Conservation (phyloP, 2,113 vertebrate species). For the Myotis yumanensis region DNA sequence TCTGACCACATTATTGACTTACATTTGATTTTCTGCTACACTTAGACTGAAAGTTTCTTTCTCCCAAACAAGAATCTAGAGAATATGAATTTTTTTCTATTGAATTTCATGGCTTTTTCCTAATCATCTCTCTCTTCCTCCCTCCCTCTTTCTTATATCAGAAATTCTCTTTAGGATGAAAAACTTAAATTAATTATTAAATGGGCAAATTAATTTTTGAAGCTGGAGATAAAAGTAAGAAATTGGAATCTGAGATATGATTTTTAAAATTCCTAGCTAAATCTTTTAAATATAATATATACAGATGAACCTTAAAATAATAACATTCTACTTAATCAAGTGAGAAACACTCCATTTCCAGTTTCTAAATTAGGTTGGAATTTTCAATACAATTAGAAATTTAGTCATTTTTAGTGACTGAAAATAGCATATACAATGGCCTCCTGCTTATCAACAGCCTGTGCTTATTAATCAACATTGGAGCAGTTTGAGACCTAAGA, state of each 20-base stretch:
- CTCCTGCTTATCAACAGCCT: not conserved
- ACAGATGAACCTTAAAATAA: not conserved
- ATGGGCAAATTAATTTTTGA: not conserved
- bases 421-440: not conserved
- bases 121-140: too few relatives aligned
- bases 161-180: not conserved
- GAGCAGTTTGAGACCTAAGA: not conserved
- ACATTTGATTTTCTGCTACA: not conserved
- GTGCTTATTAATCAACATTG: not conserved
- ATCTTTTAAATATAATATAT: not conserved
- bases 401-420: not conserved
- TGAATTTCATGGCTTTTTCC: not conserved
- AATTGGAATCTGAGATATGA: not conserved
- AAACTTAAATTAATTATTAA: not conserved
- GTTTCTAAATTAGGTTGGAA: not conserved
- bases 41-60: not conserved
- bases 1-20: not conserved
- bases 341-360: not conserved
- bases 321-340: not conserved
- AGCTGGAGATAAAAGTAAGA: not conserved
- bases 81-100: not conserved
- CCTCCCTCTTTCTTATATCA: not conserved
- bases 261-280: not conserved
- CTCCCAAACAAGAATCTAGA: not conserved
- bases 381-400: not conserved